Percentiles rank a stretch among this genome's conserved stretches.
These are phyloP conservation scores for Pygocentrus nattereri DNA, from an alignment of 2,797 vertebrate species.

Conservation along the genomic window DNA sequence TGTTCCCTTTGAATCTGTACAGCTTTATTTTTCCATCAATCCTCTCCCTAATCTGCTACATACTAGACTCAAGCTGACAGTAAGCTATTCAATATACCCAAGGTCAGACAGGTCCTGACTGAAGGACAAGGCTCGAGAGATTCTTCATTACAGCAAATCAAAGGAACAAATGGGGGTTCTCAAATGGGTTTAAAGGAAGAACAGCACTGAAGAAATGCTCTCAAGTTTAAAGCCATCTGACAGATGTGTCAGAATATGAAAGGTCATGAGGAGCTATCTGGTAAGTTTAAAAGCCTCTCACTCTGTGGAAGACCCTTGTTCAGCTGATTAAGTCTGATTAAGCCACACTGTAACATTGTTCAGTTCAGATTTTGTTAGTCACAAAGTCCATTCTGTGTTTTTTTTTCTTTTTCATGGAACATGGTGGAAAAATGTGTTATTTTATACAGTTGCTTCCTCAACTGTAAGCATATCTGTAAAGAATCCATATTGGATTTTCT, in stretches of 20 bases:
- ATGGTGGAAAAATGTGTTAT: no score
- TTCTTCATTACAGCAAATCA: slow-evolving; percentile 31
- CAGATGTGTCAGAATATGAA: neutral
- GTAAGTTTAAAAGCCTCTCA: neutral
- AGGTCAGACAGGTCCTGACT: neutral
- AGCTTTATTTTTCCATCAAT: neutral
- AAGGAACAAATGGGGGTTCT: slow-evolving; percentile 25
- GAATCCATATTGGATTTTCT: neutral
- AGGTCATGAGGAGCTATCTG: neutral
- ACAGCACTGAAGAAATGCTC: neutral
- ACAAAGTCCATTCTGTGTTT: neutral
- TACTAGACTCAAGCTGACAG: neutral
- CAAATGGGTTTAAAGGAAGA: neutral
- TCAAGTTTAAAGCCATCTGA: neutral
- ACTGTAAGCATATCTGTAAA: no score
- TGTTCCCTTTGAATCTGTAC: neutral
- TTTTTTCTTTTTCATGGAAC: no score
- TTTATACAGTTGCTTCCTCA: no score
- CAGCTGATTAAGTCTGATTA: neutral
- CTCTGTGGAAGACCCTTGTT: neutral
- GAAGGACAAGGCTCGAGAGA: slow-evolving; percentile 17
- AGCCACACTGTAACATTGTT: neutral
- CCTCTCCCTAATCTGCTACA: neutral
- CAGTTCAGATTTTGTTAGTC: neutral
- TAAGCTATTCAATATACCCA: neutral